phyloP scores from a whole-genome alignment of 2,888 invertebrate species.

The Uropetala carovei region DNA sequence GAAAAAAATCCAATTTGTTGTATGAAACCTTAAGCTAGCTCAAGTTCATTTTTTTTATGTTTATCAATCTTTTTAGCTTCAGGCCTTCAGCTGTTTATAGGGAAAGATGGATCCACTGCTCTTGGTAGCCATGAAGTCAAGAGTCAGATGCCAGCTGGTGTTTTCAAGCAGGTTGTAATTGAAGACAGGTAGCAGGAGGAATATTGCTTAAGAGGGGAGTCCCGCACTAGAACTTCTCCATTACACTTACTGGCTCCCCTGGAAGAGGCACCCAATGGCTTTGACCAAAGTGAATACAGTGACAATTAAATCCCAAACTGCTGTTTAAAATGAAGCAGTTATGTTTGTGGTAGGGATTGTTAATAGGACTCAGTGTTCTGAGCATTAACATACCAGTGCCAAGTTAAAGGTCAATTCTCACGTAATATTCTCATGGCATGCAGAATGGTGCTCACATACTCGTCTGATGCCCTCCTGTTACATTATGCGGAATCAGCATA shows the following conservation, averaged over 20 bases:
- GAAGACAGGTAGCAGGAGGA: conserved; percentile 83
- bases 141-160: conserved; percentile 83
- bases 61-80: conserved; percentile 80
- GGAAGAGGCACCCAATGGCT: conserved; percentile 36
- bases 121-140: conserved; percentile 90
- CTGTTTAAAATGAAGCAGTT: conserved; percentile 29
- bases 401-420: conserved; percentile 52
- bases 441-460: conserved; percentile 55
- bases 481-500: conserved; percentile 23
- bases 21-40: too few species aligned
- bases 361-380: conserved; percentile 50
- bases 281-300: conserved; percentile 46
- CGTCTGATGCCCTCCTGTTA: conserved; percentile 58
- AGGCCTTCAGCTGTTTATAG: conserved; percentile 92
- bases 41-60: not conserved
- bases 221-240: conserved; percentile 27
- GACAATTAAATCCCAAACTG: not conserved
- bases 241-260: not conserved
- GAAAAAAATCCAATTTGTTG: too few species aligned
- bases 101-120: conserved; percentile 92
- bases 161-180: conserved; percentile 86
- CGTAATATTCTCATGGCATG: conserved; percentile 39
- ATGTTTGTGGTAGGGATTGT: conserved; percentile 15
- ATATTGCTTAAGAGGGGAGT: conserved; percentile 20
- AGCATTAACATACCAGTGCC: conserved; percentile 60